Percentiles rank a stretch among this genome's conserved stretches.
These are phyloP conservation scores for Apodemia hepburni DNA, from an alignment of 2,888 invertebrate species.

Conservation along the genomic window DNA sequence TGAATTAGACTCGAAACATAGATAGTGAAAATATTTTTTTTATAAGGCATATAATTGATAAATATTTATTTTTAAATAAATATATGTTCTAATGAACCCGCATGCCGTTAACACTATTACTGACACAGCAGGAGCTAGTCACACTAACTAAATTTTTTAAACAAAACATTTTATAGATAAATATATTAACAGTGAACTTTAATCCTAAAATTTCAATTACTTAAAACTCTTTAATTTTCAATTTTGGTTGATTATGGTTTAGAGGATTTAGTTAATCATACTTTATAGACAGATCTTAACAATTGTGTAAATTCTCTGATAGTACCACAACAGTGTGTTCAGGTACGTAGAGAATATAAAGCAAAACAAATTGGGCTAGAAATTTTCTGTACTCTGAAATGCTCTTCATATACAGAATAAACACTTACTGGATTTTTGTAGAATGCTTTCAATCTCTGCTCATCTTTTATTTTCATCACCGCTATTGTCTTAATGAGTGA, in stretches of 20 bases:
- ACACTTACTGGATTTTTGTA: constrained; percentile 29
- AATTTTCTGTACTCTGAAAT: constrained; percentile 53
- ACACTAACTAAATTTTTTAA: too few relatives aligned
- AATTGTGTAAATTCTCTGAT: background rate
- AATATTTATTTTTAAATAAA: too few relatives aligned
- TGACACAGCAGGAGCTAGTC: too few relatives aligned
- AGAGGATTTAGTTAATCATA: too few relatives aligned
- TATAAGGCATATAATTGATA: too few relatives aligned
- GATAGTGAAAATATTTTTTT: background rate
- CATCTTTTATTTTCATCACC: constrained; percentile 55
- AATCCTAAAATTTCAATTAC: too few relatives aligned
- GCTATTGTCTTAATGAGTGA: constrained; percentile 28
- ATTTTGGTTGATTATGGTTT: too few relatives aligned
- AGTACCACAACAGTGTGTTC: background rate
- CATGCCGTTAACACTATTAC: too few relatives aligned
- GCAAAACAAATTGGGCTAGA: background rate
- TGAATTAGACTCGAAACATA: background rate
- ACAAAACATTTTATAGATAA: too few relatives aligned
- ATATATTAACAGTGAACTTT: too few relatives aligned
- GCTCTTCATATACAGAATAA: constrained; percentile 36
- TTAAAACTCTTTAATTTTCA: too few relatives aligned
- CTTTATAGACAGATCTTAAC: background rate
- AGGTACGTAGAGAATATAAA: background rate
- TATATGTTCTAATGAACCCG: too few relatives aligned
- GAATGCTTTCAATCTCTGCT: constrained; percentile 54